Evolutionary conservation across 2,888 invertebrate genomes (phyloP).

Genomic region (Plebejus anna): DNA sequence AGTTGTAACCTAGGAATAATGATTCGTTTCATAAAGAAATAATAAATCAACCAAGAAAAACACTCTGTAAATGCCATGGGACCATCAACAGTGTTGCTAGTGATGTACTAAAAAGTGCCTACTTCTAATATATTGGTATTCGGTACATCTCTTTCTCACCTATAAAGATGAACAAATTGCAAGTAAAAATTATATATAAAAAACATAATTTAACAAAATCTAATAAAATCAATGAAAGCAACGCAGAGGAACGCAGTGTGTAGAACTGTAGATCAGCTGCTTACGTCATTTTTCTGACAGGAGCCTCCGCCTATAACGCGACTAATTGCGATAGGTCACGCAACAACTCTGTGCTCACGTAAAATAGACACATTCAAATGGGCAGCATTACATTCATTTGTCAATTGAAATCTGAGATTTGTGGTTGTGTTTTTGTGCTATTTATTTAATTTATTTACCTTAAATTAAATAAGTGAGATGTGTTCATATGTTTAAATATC

Average conservation of each 20-base stretch:
- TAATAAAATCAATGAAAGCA: conserved; percentile 1
- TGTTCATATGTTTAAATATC: conserved; percentile 10
- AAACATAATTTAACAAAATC: not conserved
- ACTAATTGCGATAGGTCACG: conserved; percentile 44
- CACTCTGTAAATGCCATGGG: not conserved
- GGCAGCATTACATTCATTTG: conserved; percentile 34
- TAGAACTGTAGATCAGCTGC: conserved; percentile 33
- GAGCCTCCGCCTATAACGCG: conserved; percentile 52
- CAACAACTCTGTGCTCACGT: conserved; percentile 2
- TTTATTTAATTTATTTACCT: conserved; percentile 36
- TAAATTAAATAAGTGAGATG: conserved; percentile 23
- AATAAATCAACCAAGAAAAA: not conserved
- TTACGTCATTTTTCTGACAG: conserved; percentile 66
- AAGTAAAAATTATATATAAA: not conserved
- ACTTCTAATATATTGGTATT: not conserved
- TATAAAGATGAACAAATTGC: not conserved
- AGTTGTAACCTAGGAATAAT: too few species aligned
- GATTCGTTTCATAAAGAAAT: not conserved
- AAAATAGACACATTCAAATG: conserved; percentile 29
- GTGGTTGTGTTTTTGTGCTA: conserved; percentile 45
- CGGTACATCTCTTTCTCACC: not conserved
- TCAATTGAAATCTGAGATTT: conserved; percentile 51
- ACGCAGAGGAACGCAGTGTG: conserved; percentile 9
- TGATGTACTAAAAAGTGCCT: not conserved
- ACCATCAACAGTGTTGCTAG: not conserved